Percentiles rank a stretch among this genome's conserved stretches.
Evolutionary conservation across 2,888 invertebrate species (phyloP).

Genomic region (Drosophila merina): DNA sequence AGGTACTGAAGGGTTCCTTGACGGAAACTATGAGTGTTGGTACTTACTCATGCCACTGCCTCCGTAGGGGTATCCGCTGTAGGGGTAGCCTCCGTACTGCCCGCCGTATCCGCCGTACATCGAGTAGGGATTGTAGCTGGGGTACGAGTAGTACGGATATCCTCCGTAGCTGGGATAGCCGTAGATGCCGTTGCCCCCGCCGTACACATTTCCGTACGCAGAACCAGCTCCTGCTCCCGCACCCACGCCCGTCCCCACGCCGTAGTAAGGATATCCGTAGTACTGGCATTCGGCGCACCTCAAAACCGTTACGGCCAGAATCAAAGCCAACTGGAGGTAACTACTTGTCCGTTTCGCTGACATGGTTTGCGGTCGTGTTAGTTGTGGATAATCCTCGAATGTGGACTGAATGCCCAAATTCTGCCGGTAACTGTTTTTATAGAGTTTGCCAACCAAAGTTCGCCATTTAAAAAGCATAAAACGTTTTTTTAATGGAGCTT

Average conservation of each 20-base stretch:
- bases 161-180: constrained; percentile 43
- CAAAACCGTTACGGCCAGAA: constrained; percentile 26
- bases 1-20: background rate
- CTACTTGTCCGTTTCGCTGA: constrained; percentile 14
- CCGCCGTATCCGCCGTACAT: constrained; percentile 37
- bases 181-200: constrained; percentile 48
- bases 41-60: constrained; percentile 67
- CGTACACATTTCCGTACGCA: constrained; percentile 58
- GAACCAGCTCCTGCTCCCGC: constrained; percentile 33
- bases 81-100: constrained; percentile 43
- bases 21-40: background rate
- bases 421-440: constrained; percentile 52
- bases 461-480: constrained; percentile 44
- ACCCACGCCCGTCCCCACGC: constrained; percentile 33
- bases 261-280: constrained; percentile 60
- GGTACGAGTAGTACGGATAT: constrained; percentile 45
- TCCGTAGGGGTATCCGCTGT: constrained; percentile 55
- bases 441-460: constrained; percentile 20
- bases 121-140: constrained; percentile 40
- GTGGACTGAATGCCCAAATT: constrained; percentile 52
- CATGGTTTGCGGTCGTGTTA: constrained; percentile 35
- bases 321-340: constrained; percentile 39
- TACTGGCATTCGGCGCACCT: constrained; percentile 55
- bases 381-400: constrained; percentile 33
- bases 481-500: constrained; percentile 66